phyloP scores from a whole-genome alignment of 2,113 vertebrate species.

The Toxotes chatareus region DNA sequence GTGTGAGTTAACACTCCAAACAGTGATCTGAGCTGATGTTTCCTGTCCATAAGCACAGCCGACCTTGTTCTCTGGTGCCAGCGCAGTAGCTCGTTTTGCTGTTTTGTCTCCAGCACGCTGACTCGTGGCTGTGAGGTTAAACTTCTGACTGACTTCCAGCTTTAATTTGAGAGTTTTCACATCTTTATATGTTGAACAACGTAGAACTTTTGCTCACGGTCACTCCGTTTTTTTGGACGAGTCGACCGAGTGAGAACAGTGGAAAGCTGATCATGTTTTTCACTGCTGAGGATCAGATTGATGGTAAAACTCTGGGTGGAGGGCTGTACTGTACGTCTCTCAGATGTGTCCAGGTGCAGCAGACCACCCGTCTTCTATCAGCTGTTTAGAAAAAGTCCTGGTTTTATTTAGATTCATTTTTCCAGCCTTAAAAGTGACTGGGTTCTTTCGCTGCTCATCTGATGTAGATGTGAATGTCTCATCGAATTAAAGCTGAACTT shows the following conservation, averaged over 20 bases:
- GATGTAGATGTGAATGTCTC: accelerated
- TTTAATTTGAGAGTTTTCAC: not conserved
- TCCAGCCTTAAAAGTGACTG: too few species aligned
- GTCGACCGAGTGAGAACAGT: too few species aligned
- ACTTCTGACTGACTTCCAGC: not conserved
- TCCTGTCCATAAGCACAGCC: not conserved
- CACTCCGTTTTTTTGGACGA: not conserved
- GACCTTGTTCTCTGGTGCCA: not conserved
- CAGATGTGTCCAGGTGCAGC: too few species aligned
- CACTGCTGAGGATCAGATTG: too few species aligned
- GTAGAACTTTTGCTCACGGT: too few species aligned
- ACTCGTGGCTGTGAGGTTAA: not conserved
- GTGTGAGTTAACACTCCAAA: not conserved
- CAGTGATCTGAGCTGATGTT: not conserved
- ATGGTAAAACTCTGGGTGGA: too few species aligned
- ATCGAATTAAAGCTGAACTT: not conserved
- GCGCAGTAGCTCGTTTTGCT: not conserved
- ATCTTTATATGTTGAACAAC: not conserved
- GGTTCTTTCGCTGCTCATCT: too few species aligned
- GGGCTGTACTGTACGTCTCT: too few species aligned
- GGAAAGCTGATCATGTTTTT: too few species aligned
- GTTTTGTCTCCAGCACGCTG: not conserved
- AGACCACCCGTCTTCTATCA: too few species aligned
- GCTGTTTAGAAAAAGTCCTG: too few species aligned
- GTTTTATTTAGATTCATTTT: too few species aligned